Base-by-base conservation (phyloP, 2,113 vertebrate species). In the Phyllostomus hastatus region DNA sequence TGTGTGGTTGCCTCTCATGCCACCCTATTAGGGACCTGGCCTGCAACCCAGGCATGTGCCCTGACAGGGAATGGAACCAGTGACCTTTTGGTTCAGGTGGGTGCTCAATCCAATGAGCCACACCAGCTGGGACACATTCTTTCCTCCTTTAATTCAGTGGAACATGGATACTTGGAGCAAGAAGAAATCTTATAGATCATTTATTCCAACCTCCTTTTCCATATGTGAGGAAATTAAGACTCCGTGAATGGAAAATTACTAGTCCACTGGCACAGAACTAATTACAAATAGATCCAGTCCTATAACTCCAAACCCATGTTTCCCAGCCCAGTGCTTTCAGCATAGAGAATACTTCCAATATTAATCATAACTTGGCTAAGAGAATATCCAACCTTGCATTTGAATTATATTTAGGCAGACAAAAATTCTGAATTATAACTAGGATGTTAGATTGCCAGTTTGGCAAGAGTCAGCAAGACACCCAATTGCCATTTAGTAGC, bases 381-480 rank as follows among this genome's bases (percentile, higher is more conserved):
- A 93, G n/a, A 92, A 33, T 95, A 66, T 70, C 59, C 80, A 61
- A 59, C 2, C 9, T 73, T 78, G 5, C 22, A 19, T 88, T 84
- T 87, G 46, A 95, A 78, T 94, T 73, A 67, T 57, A 94, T 81
- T 95, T 67, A 24, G 59, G 12, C 11, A 90, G 70, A 87, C 17
- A 90, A 83, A 90, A 92, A 33, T 90, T 92, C n/a, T 88, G 85
- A 96, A 86, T 89, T 91, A 91, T 43, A 88, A 95, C 38, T 41
- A 85, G 75, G 9, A 94, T 14, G 84, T 81, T 28, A 84, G 24
- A 43, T n/a, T 86, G 76, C 84, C 76, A 97, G 38, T 66, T 94
- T 78, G 35, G 72, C 64, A 80, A 86, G 41, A 73, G 93, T 95
- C 57, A 84, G 6, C 57, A 88, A 95, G 84, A 75, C 5, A 70